phyloP scores from a whole-genome alignment of 2,113 vertebrate species.

The Pygathrix nemaeus region DNA sequence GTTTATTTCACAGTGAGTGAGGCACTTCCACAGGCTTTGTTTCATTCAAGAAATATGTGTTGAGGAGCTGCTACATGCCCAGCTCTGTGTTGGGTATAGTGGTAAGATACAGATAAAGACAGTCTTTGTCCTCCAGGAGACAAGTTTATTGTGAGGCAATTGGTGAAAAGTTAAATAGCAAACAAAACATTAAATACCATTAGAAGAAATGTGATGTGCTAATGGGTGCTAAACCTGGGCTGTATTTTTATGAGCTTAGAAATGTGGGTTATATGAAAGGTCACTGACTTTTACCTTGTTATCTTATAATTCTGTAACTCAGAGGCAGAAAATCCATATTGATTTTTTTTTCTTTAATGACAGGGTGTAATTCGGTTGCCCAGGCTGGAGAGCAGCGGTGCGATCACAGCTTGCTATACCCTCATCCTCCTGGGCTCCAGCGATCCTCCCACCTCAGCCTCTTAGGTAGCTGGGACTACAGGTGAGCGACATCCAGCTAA shows the following conservation, averaged over 20 bases:
- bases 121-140: slow-evolving; percentile 1
- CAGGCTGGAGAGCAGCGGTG: too few relatives aligned
- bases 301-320: background rate
- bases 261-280: background rate
- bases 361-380: too few relatives aligned
- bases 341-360: too few relatives aligned
- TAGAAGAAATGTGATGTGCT: background rate
- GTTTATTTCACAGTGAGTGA: background rate
- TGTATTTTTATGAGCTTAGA: background rate
- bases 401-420: too few relatives aligned
- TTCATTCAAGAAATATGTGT: background rate
- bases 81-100: background rate
- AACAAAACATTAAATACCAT: background rate
- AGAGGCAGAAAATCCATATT: background rate
- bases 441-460: too few relatives aligned
- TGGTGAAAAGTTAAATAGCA: background rate
- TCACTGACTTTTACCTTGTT: background rate
- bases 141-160: background rate
- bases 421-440: too few relatives aligned
- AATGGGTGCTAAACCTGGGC: background rate
- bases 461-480: too few relatives aligned
- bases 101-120: background rate
- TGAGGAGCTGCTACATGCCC: background rate
- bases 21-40: background rate
- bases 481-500: too few relatives aligned